A percentile compares a stretch with the other conserved stretches of the same genome.
These are phyloP conservation scores for Nasalis larvatus DNA, from an alignment of 2,113 vertebrate genomes.

Conservation along the genomic window DNA sequence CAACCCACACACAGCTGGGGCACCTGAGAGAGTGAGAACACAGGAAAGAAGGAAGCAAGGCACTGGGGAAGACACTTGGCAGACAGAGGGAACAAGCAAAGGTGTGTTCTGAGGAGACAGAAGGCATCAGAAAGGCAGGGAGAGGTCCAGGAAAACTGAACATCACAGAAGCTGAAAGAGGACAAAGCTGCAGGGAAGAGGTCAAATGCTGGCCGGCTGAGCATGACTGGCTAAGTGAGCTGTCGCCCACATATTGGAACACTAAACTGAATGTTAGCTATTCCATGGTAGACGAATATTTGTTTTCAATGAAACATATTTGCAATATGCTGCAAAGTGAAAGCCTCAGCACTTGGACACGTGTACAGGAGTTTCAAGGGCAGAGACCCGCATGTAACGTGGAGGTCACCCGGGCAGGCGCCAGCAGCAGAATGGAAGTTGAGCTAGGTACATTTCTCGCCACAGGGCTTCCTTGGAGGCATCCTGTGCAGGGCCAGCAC, in stretches of 20 bases:
- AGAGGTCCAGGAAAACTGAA: not conserved
- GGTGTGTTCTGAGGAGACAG: not conserved
- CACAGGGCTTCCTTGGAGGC: not conserved
- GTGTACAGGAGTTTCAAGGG: not conserved
- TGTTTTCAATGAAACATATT: not conserved
- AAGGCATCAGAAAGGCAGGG: not conserved
- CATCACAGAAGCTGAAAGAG: not conserved
- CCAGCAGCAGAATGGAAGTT: too few species aligned
- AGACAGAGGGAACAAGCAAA: not conserved
- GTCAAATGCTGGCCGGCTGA: too few species aligned
- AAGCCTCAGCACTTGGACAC: accelerated
- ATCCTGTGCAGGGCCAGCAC: too few species aligned
- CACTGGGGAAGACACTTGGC: not conserved
- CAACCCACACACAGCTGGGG: too few species aligned
- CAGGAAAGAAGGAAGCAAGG: not conserved
- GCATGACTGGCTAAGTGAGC: too few species aligned
- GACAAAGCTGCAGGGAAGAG: too few species aligned
- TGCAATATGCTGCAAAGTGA: not conserved
- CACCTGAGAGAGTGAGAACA: not conserved
- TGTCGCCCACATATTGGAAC: not conserved
- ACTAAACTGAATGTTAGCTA: too few species aligned
- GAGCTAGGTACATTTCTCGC: not conserved
- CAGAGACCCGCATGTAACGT: too few species aligned
- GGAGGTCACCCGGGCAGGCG: not conserved
- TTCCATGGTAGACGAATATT: not conserved